Percentiles rank a stretch among this genome's conserved stretches.
These are phyloP conservation scores for Geothlypis trichas DNA, from an alignment of 2,113 vertebrate genomes.

Conservation along the genomic window DNA sequence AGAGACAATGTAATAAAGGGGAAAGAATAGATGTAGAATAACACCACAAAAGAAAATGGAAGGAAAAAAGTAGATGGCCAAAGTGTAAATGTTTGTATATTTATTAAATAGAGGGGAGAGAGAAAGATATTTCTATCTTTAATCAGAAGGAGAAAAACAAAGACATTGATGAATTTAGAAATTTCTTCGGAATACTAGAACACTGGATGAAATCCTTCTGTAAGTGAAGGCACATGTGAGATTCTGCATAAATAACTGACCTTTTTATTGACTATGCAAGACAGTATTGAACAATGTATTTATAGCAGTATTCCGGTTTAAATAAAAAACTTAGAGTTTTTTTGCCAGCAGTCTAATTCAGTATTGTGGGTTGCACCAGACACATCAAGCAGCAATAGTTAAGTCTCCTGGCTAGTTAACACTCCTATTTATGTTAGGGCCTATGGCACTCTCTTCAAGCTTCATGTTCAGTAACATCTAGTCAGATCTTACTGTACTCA, in stretches of 20 bases:
- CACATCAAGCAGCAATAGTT: neutral
- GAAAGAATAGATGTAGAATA: neutral
- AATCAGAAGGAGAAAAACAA: neutral
- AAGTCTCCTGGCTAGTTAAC: neutral
- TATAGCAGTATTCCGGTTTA: neutral
- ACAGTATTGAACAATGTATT: neutral
- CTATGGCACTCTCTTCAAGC: neutral
- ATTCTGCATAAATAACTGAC: neutral
- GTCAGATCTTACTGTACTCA: neutral
- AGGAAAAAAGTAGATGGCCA: neutral
- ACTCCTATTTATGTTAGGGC: neutral
- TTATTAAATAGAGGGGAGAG: neutral
- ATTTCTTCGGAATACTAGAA: neutral
- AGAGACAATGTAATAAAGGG: neutral
- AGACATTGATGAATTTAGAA: neutral
- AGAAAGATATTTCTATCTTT: neutral
- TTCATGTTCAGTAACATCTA: neutral
- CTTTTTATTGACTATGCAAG: neutral
- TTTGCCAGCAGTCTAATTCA: neutral
- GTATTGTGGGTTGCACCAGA: neutral
- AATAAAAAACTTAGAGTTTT: accelerated
- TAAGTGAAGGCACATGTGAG: neutral
- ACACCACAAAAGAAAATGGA: neutral
- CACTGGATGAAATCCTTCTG: neutral
- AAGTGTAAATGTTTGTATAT: neutral